Conservation (phyloP, 2,797 vertebrate species). For the Acanthiza pusilla region DNA sequence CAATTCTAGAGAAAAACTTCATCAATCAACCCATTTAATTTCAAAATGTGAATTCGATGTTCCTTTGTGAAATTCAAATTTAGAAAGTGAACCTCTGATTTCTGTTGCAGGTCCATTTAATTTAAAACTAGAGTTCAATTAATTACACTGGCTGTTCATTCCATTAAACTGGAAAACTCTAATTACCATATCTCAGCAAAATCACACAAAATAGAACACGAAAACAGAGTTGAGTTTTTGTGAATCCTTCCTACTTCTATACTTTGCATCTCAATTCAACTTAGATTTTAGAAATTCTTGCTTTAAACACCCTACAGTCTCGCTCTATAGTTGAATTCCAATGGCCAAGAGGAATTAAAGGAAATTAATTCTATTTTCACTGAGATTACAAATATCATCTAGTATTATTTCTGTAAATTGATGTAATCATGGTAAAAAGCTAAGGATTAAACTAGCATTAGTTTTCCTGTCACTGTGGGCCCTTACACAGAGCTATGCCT, state of each 20-base stretch:
- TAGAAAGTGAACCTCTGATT: not conserved
- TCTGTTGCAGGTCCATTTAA: not conserved
- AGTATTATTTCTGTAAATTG: not conserved
- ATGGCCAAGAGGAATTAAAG: not conserved
- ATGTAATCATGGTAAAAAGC: not conserved
- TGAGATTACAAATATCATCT: not conserved
- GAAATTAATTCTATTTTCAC: not conserved
- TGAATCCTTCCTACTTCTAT: not conserved
- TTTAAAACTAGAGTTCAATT: not conserved
- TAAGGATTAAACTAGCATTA: not conserved
- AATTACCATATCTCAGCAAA: not conserved
- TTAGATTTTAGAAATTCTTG: not conserved
- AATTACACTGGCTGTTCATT: not conserved
- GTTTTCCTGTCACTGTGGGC: not conserved
- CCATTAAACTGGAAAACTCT: not conserved
- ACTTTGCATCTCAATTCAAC: not conserved
- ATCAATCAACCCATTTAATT: not conserved
- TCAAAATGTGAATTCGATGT: not conserved
- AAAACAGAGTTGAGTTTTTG: not conserved
- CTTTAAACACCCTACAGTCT: not conserved
- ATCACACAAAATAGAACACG: not conserved
- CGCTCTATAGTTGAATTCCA: not conserved
- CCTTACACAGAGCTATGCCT: not conserved
- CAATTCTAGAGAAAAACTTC: not conserved
- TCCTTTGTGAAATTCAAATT: not conserved